A percentile compares a stretch with the other conserved stretches of the same genome.
Conservation (phyloP, 2,113 vertebrate species). For the Campylomormyrus numenius region DNA sequence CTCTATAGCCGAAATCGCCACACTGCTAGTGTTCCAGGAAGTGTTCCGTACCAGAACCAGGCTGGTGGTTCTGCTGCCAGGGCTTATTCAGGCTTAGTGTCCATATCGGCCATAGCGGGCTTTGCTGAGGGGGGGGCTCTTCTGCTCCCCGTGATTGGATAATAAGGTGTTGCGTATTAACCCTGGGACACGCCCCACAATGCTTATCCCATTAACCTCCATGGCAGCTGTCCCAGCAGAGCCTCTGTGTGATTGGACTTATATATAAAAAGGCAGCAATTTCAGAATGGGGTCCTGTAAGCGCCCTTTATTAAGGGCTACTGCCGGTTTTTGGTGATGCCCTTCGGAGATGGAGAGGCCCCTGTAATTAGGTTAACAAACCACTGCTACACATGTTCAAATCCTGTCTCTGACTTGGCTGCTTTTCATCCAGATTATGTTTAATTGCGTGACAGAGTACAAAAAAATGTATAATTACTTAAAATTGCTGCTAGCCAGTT, state of each 20-base stretch:
- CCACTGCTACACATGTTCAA: neutral
- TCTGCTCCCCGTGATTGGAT: neutral
- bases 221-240: neutral
- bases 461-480: neutral
- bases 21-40: neutral
- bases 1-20: neutral
- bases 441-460: neutral
- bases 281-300: neutral
- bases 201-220: neutral
- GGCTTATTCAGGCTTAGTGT: neutral
- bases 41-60: neutral
- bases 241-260: neutral
- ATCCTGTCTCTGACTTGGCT: neutral
- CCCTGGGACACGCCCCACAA: neutral
- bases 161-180: neutral
- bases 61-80: neutral
- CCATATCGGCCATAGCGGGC: neutral
- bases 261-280: neutral
- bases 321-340: neutral
- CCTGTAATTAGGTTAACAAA: neutral
- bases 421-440: neutral
- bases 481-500: neutral
- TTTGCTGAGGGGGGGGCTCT: neutral
- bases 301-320: constrained; percentile 1
- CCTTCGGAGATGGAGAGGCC: neutral